Base-by-base conservation (phyloP, 1,140 invertebrate species). In the Drosophila lacteicornis region DNA sequence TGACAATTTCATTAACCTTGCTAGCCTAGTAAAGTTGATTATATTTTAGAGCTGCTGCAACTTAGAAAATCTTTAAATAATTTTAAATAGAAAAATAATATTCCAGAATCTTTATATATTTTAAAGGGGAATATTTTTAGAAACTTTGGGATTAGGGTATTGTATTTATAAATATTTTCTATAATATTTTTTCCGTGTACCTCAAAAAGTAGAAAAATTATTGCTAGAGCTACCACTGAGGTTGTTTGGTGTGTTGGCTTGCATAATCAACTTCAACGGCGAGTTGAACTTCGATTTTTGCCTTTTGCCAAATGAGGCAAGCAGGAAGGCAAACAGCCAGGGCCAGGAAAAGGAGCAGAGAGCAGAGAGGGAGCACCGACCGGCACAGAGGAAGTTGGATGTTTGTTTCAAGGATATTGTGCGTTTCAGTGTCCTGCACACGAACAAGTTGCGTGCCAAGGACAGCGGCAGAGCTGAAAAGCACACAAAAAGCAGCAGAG, bases 381-480 rank as follows among this genome's bases (percentile, higher is more conserved):
- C 51, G 65, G 53, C 45, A 30, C 43, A 73, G 67, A 73, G 70
- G 70, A 74, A 74, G 70, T 74, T 74, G 25, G 47, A 53, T 75
- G 68, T 58, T 74, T 70, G 57, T 59, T 85, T 80, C 82, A 85
- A 84, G 81, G 81, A 85, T 82, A 79, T 57, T 69, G 70, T 86
- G 83, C 83, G 83, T 77, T 60, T 78, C 45, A 60, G 75, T 80
- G 76, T 88, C 76, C 84, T 87, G 70, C 74, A 86, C 75, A 62
- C 69, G 63, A 69, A 74, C 61, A 85, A 79, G 58, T 87, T 87
- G 84, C 80, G 83, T 87, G 83, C 76, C 84, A 88, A 87, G 83
- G 82, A 77, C 83, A 82, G 47, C 69, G 60, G 49, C 65, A 58
- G 38, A 55, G 53, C 53, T n/a, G 36, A 79, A 65, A 59, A 46